These are phyloP conservation scores for Pogona vitticeps DNA, from an alignment of 2,113 vertebrate genomes.

Conservation along the genomic window DNA sequence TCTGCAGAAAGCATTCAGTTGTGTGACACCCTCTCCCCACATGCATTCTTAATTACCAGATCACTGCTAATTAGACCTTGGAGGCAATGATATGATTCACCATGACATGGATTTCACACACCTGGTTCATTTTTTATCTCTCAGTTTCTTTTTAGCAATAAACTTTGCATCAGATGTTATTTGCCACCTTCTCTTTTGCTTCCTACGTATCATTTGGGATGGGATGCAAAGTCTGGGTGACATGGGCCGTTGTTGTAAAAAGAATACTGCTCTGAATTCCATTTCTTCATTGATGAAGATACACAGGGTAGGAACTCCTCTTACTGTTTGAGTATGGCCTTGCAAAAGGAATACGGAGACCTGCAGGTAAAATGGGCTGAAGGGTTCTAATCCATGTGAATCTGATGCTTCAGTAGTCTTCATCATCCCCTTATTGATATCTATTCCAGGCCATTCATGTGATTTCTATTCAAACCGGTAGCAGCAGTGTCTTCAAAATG, in stretches of 20 bases:
- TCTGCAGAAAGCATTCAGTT: not conserved
- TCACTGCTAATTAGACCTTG: not conserved
- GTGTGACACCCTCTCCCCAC: not conserved
- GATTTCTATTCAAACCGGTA: no score
- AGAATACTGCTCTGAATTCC: not conserved
- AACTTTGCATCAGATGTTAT: not conserved
- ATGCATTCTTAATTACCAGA: not conserved
- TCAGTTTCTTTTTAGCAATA: not conserved
- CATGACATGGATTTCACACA: not conserved
- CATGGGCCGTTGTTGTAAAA: not conserved
- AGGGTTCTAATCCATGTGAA: no score
- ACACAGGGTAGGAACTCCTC: not conserved
- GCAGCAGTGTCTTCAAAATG: no score
- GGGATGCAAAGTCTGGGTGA: no score
- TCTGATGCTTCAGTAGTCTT: no score
- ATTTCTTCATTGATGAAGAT: not conserved
- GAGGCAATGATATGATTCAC: not conserved
- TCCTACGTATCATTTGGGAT: not conserved
- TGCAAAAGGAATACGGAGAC: not conserved
- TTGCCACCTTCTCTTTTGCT: not conserved
- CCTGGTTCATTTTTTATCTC: not conserved
- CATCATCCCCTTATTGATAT: no score
- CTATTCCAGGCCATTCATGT: no score
- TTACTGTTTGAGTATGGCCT: not conserved
- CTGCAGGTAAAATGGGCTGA: not conserved